Conservation (phyloP, 1,140 invertebrate species). For the Latrodectus geometricus region DNA sequence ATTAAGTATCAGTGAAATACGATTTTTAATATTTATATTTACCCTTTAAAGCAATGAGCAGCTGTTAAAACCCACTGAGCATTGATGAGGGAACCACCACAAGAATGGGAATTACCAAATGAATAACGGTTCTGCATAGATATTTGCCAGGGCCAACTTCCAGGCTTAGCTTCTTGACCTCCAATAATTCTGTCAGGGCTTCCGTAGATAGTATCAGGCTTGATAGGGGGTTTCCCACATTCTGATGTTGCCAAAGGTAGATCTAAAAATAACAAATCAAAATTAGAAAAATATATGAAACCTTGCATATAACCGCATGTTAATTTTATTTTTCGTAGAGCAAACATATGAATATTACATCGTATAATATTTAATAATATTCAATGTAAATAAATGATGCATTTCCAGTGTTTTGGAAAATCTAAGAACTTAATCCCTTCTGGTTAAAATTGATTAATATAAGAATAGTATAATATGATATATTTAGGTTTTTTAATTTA, state of each 20-base stretch:
- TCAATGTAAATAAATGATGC: not conserved
- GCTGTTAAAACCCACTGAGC: conserved; percentile 85
- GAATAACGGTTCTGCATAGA: conserved; percentile 12
- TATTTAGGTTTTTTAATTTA: no score
- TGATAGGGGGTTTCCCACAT: conserved; percentile 16
- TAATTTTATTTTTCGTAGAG: not conserved
- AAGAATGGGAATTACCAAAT: conserved; percentile 71
- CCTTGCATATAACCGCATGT: not conserved
- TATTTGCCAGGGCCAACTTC: conserved; percentile 87
- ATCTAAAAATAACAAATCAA: not conserved
- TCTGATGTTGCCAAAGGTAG: not conserved
- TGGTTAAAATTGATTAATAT: not conserved
- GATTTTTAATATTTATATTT: no score
- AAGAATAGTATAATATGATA: no score
- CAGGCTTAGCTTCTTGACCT: conserved; percentile 79
- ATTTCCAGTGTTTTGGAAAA: not conserved
- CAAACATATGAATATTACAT: not conserved
- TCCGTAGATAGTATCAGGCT: no score
- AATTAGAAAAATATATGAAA: not conserved
- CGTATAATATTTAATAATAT: not conserved
- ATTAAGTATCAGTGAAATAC: no score
- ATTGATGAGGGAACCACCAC: conserved; percentile 84
- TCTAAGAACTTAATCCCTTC: not conserved
- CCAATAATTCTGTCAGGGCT: conserved; percentile 84
- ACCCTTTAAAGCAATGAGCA: conserved; percentile 79